These are phyloP conservation scores for Micronycteris hirsuta DNA, from an alignment of 2,113 vertebrate species.

Conservation along the genomic window DNA sequence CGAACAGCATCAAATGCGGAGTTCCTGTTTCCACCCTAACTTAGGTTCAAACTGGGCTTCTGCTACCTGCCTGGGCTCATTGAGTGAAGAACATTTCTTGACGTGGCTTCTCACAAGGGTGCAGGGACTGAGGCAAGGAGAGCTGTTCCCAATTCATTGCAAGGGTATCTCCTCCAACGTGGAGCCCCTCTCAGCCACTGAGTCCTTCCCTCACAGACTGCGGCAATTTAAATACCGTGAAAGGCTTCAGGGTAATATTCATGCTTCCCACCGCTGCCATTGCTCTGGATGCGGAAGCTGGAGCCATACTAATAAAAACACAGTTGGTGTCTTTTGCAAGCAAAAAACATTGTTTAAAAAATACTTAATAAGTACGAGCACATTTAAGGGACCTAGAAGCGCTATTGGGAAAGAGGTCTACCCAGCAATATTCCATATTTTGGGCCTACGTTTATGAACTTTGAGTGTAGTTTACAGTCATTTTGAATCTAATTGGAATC, in stretches of 20 bases:
- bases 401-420: neutral
- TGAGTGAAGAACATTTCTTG: neutral
- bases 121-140: neutral
- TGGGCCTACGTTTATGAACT: neutral
- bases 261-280: neutral
- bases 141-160: neutral
- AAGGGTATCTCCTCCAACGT: neutral
- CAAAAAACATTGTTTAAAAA: neutral
- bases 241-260: neutral
- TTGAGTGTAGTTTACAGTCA: neutral
- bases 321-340: neutral
- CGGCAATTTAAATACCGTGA: neutral
- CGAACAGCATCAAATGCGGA: neutral
- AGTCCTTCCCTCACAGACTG: neutral
- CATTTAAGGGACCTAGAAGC: neutral
- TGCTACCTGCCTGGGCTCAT: neutral
- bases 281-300: neutral
- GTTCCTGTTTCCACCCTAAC: neutral
- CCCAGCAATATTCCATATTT: neutral
- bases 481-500: neutral
- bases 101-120: neutral
- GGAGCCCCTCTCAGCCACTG: neutral
- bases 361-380: neutral
- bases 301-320: neutral
- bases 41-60: neutral